Conservation (phyloP, 2,888 invertebrate genomes). For the Cephus runcator region DNA sequence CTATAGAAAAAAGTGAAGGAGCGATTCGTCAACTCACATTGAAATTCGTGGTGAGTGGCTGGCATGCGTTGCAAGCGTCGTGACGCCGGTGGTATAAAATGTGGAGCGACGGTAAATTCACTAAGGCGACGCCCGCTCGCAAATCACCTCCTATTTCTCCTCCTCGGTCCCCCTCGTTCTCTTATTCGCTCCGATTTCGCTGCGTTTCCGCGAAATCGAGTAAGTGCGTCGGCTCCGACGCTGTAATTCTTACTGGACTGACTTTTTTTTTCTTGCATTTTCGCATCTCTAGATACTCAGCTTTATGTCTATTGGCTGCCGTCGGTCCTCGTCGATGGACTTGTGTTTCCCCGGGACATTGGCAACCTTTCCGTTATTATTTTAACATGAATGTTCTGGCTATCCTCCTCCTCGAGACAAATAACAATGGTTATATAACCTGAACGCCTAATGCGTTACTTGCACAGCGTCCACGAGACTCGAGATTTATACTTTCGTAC, state of each 20-base stretch:
- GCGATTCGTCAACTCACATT: not conserved
- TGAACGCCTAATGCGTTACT: not conserved
- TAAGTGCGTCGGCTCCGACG: not conserved
- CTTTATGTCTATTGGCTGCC: not conserved
- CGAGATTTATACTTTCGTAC: not conserved
- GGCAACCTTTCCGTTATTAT: slow-evolving; percentile 53
- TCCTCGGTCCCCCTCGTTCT: not conserved
- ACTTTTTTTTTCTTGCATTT: not conserved
- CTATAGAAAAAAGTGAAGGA: not conserved
- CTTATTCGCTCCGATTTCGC: not conserved
- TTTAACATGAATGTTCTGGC: slow-evolving; percentile 50
- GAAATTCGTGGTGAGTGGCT: not conserved
- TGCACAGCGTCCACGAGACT: not conserved
- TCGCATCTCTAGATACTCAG: not conserved
- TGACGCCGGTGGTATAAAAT: not conserved
- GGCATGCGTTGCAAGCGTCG: not conserved
- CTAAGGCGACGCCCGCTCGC: not conserved
- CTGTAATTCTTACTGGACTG: not conserved
- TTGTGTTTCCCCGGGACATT: slow-evolving; percentile 36
- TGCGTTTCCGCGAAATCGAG: not conserved
- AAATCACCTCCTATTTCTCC: not conserved
- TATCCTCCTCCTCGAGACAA: slow-evolving; percentile 51
- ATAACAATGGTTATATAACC: slow-evolving; percentile 54
- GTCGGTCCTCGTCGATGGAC: not conserved
- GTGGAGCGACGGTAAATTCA: not conserved